Evolutionary conservation across 2,113 vertebrate genomes (phyloP), one percentile per base, ranked within the genome.

Genomic region (Alouatta palliata): DNA sequence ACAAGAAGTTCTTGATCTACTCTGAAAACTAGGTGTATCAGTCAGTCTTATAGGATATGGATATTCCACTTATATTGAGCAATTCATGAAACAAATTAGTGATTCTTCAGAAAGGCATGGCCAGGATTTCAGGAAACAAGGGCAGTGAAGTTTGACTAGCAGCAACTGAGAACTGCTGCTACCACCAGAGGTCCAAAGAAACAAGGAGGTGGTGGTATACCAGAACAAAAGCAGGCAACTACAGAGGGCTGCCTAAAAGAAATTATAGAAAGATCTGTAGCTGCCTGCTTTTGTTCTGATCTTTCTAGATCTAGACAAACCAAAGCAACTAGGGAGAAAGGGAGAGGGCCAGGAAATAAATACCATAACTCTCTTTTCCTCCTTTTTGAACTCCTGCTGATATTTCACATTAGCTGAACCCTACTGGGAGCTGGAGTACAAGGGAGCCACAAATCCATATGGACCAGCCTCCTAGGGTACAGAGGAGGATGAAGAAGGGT

Each of bases 1-100:
- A 20, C 9, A 83, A 70, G 70, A 91, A 56, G 16, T 73, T 89
- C 35, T 17, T 76, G 61, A 88, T 82, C 40, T 94, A 86, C 23
- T 87, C 35, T 77, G 21, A 52, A 86, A 82, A 56, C n/a, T 21
- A 52, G 11, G 16, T 25, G 0, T 47, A 66, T 56, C 3, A 21
- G 47, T 43, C 43, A 82, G 56, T 80, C 87, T 49, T 84, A n/a
- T 10, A 89, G 79, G 80, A 70, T n/a, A 54, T 2, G 52, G 25
- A 73, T 58, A 43, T 37, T 4, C 81, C 27, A 35, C 3, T 56
- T 30, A 37, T 30, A 70, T 2, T n/a, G 30, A 27, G 35, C 56
- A 75, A 87, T 25, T 79, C 10, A 4, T n/a, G 32, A 84, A 75
- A 83, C 27, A 43, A 77, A 87, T n/a, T 64, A 76, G 25, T 64